Percentiles rank a stretch among this genome's conserved stretches.
Evolutionary conservation across 2,888 invertebrate genomes (phyloP).

Genomic region (Xestia rhomboidea): DNA sequence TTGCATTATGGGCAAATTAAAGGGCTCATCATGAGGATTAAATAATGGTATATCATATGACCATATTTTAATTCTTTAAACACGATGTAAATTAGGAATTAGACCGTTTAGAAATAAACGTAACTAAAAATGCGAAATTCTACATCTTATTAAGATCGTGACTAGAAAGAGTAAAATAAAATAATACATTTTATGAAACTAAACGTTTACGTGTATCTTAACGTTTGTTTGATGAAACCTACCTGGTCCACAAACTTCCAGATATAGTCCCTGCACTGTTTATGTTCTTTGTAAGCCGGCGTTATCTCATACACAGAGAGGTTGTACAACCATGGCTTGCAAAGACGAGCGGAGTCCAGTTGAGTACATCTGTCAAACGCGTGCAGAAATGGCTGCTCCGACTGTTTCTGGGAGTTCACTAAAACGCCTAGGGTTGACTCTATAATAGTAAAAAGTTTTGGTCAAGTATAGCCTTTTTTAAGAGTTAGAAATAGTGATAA

Average conservation of each 20-base stretch:
- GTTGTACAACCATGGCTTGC: slow-evolving; percentile 72
- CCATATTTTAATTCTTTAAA: no score
- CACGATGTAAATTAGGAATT: no score
- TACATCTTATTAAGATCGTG: no score
- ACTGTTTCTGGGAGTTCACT: slow-evolving; percentile 65
- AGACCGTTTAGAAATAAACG: no score
- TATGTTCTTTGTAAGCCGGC: slow-evolving; percentile 57
- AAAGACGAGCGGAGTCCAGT: slow-evolving; percentile 66
- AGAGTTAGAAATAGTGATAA: not conserved
- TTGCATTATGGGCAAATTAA: no score
- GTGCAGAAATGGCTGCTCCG: slow-evolving; percentile 67
- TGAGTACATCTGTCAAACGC: slow-evolving; percentile 66
- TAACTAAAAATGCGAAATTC: no score
- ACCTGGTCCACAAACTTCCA: slow-evolving; percentile 66
- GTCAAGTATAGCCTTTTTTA: not conserved
- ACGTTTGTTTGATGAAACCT: not conserved
- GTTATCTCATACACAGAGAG: slow-evolving; percentile 66
- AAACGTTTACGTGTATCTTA: no score
- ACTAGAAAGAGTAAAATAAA: no score
- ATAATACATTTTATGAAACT: no score
- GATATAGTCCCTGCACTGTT: slow-evolving; percentile 53
- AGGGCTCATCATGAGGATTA: no score
- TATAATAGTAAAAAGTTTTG: slow-evolving; percentile 22
- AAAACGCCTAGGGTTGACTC: slow-evolving; percentile 72
- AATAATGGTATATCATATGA: no score